Percentiles rank a stretch among this genome's conserved stretches.
Evolutionary conservation across 2,797 vertebrate genomes (phyloP).

Genomic region (Spizella passerina): DNA sequence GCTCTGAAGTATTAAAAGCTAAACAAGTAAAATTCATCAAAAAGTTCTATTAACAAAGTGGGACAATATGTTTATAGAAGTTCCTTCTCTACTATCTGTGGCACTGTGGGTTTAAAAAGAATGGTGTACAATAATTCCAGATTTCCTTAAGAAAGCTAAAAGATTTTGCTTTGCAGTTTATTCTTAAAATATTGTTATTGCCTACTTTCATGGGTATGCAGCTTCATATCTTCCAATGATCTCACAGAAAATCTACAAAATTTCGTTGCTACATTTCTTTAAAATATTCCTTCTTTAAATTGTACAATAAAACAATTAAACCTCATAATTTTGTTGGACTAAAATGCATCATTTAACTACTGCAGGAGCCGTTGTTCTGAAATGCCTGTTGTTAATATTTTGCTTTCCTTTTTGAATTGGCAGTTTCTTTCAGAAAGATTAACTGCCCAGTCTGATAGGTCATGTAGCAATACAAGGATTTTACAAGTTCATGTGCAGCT

Average conservation of each 20-base stretch:
- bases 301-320: neutral
- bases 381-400: neutral
- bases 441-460: neutral
- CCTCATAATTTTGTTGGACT: neutral
- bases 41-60: neutral
- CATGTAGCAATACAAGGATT: neutral
- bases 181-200: neutral
- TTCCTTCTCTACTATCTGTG: neutral
- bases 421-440: neutral
- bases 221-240: neutral
- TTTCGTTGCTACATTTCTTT: neutral
- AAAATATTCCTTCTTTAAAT: neutral
- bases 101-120: neutral
- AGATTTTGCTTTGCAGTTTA: neutral
- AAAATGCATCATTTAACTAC: neutral
- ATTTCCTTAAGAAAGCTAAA: neutral
- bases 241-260: neutral
- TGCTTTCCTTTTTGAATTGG: neutral
- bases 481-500: neutral
- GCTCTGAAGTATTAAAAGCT: neutral
- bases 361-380: neutral
- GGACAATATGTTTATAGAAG: neutral
- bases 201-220: neutral
- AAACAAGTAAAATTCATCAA: neutral
- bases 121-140: neutral